phyloP scores from a whole-genome alignment of 2,113 vertebrate species.

The Genyomyrus donnyi region DNA sequence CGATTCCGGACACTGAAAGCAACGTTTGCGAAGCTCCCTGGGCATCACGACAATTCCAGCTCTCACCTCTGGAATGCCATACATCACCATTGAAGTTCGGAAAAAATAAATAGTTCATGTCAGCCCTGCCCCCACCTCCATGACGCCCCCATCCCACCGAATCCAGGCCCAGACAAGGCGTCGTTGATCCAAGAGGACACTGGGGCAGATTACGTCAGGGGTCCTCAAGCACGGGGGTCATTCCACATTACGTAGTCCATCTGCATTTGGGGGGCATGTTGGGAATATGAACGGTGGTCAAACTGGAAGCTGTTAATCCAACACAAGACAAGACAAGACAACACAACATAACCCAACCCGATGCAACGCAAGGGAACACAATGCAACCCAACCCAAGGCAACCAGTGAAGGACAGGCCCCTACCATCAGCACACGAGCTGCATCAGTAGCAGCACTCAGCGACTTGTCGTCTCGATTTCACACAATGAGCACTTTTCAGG shows the following conservation, averaged over 20 bases:
- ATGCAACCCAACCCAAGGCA: background rate
- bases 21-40: background rate
- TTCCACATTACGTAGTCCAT: background rate
- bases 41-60: background rate
- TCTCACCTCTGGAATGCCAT: background rate
- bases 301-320: background rate
- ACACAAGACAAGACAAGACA: background rate
- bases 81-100: background rate
- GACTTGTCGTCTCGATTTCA: background rate
- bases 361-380: background rate
- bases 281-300: background rate
- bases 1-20: background rate
- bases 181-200: background rate
- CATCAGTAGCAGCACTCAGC: background rate
- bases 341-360: background rate
- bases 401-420: background rate
- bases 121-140: background rate
- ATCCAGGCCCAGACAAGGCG: background rate
- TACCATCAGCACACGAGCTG: background rate
- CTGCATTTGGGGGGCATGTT: background rate
- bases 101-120: background rate
- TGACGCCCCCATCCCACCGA: background rate
- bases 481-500: background rate
- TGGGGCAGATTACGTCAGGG: background rate
- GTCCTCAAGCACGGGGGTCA: background rate